Percentiles rank a stretch among this genome's conserved stretches.
These are phyloP conservation scores for Thripadectes ignobilis DNA, from an alignment of 2,797 vertebrate genomes.

Conservation along the genomic window DNA sequence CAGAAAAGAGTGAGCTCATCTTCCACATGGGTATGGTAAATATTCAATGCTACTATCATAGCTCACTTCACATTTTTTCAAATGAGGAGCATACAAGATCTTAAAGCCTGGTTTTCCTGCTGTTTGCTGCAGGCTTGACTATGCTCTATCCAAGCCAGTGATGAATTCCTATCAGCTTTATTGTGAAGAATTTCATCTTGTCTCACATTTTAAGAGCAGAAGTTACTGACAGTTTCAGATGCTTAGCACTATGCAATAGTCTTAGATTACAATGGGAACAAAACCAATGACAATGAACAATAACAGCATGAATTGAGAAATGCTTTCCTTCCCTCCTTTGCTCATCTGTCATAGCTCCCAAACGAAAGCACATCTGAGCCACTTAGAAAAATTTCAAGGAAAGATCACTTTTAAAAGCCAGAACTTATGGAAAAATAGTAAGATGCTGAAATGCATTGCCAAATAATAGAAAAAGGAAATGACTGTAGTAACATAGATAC, in stretches of 20 bases:
- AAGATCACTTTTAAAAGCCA: neutral
- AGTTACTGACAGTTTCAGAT: neutral
- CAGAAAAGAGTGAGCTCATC: neutral
- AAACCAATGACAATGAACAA: neutral
- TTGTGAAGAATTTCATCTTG: neutral
- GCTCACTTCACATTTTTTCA: neutral
- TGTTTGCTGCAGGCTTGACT: neutral
- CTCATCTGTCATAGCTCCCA: neutral
- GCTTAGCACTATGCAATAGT: neutral
- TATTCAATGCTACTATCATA: neutral
- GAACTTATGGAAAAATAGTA: neutral
- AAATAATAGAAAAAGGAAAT: neutral
- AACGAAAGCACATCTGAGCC: neutral
- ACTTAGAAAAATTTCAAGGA: neutral
- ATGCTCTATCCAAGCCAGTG: neutral
- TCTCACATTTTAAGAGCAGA: neutral
- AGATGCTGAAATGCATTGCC: neutral
- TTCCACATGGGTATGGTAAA: neutral
- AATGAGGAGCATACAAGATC: neutral
- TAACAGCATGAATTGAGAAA: neutral
- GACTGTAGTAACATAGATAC: neutral
- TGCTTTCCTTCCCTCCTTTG: neutral
- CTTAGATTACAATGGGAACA: neutral
- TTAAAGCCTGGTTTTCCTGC: neutral
- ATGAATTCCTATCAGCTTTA: neutral